Base-by-base conservation (phyloP, 92 coral and sea anemone species). In the Chrysogorgia sp. region DNA sequence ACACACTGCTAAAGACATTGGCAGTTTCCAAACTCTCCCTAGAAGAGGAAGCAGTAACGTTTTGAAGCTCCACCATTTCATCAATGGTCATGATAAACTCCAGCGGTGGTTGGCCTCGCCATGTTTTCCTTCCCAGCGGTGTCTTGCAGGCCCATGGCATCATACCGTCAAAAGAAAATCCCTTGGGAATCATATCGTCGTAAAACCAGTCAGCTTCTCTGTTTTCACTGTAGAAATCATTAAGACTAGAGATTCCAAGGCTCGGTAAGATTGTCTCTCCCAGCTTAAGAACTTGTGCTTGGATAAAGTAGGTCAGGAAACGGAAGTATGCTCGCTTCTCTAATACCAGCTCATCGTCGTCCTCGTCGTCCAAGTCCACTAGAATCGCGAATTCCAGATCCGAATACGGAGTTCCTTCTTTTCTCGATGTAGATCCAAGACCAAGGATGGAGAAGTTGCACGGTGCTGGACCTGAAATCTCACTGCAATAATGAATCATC, bases 61-160 rank as follows among this genome's bases (percentile, higher is more conserved):
- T 34, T 41, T 68, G 75, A 47, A 68, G 75, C 56, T 31, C 20
- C 33, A 68, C 34, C 75, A 68, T 68, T 48, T 71, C 77, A 30
- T 71, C 77, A 71, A 71, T 24, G 20, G 77, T 71, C 77, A 71
- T 45, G 29, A 71, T 71, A 23, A 40, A 71, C 63, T 71, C 77
- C 31, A 40, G 77, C 26, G 37, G 77, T 40, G 62, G 77, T 21
- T 21, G 61, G 0, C 62, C 77, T 0, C 61, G 77, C 77, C 77
- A 71, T 52, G 45, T 61, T 30, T 71, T 71, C 31, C 77, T 49
- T 52, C 77, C 77, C 33, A 71, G 77, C 33, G 77, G 77, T 49
- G 62, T 71, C 62, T 71, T 71, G 62, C 63, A 71, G 23, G 77
- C 77, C 77, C 77, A 71, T 29, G 77, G 77, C 77, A 68, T 68